phyloP scores from a whole-genome alignment of 2,113 vertebrate genomes.

The Crypturellus undulatus region DNA sequence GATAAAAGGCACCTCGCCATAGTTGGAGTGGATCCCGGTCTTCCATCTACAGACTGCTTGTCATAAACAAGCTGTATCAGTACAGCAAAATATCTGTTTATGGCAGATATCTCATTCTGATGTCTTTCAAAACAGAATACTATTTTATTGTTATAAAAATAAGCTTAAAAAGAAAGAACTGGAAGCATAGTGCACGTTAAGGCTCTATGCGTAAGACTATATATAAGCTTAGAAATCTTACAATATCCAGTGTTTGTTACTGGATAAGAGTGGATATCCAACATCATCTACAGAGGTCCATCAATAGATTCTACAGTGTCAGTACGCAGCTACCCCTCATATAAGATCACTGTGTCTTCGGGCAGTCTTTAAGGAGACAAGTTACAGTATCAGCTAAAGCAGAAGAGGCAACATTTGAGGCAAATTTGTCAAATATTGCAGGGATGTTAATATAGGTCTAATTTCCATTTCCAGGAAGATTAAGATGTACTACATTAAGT shows the following conservation, averaged over 20 bases:
- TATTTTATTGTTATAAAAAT: neutral
- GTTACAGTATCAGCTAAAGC: neutral
- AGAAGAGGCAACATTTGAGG: neutral
- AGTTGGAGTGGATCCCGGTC: neutral
- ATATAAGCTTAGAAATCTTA: neutral
- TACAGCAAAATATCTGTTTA: neutral
- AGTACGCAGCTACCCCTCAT: neutral
- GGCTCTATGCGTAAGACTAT: neutral
- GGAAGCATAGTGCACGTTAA: fast-evolving
- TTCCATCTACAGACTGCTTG: neutral
- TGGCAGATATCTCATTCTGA: neutral
- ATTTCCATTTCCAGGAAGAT: neutral
- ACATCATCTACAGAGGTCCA: neutral
- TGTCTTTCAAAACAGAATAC: neutral
- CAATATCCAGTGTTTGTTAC: neutral
- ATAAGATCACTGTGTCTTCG: neutral
- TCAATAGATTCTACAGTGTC: neutral
- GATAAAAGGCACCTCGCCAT: neutral
- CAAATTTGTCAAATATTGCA: neutral
- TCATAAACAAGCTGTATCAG: neutral
- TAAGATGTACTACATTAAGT: neutral
- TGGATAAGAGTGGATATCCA: neutral
- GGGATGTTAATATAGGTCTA: neutral
- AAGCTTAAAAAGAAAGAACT: neutral
- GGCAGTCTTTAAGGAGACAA: neutral